Evolutionary conservation across 2,797 vertebrate species (phyloP).

Genomic region (Parotocinclus haroldoi): DNA sequence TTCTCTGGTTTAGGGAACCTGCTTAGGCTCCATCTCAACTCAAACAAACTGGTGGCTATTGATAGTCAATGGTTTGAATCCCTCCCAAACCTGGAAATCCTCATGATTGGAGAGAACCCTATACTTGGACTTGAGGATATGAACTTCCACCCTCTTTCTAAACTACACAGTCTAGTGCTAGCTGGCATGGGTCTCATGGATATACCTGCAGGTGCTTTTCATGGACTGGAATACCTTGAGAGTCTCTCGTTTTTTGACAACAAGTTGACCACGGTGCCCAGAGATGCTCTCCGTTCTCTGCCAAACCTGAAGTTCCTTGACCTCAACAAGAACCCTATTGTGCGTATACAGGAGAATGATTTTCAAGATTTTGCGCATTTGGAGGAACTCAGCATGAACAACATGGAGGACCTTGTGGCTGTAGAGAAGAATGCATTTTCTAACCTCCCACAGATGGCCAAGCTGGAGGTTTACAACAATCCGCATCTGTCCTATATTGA

Average conservation of each 20-base stretch:
- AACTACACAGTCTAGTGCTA: constrained; percentile 76
- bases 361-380: constrained; percentile 74
- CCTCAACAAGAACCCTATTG: constrained; percentile 78
- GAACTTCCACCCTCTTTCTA: constrained; percentile 75
- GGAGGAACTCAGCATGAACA: constrained; percentile 79
- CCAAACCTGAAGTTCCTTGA: constrained; percentile 79
- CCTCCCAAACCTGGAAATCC: constrained; percentile 78
- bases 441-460: constrained; percentile 74
- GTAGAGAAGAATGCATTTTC: constrained; percentile 71
- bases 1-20: constrained; percentile 74
- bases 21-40: constrained; percentile 78
- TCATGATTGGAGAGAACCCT: constrained; percentile 83
- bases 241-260: constrained; percentile 82
- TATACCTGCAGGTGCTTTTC: constrained; percentile 69
- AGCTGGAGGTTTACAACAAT: constrained; percentile 76
- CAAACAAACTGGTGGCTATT: constrained; percentile 73
- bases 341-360: constrained; percentile 67
- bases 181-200: constrained; percentile 77
- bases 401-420: constrained; percentile 74
- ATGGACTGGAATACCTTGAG: constrained; percentile 77
- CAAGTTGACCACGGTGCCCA: constrained; percentile 69
- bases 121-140: constrained; percentile 73
- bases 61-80: constrained; percentile 77
- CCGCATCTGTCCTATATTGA: constrained; percentile 72
- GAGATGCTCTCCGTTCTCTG: constrained; percentile 67